A percentile compares a stretch with the other conserved stretches of the same genome.
Conservation (phyloP, 2,888 invertebrate genomes). For the Barypeithes pellucidus region DNA sequence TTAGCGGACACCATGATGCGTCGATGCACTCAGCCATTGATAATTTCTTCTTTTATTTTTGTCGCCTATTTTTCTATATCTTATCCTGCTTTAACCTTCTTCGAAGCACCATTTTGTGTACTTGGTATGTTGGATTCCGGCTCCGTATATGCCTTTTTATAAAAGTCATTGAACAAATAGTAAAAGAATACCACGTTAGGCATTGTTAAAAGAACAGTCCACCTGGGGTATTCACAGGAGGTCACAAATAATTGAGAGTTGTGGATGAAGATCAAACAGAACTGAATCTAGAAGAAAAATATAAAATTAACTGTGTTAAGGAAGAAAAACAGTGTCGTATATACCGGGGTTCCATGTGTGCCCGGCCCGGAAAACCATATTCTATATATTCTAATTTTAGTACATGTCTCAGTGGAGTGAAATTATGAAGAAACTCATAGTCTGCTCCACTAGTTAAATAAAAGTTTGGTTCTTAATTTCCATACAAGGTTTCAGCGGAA, state of each 20-base stretch:
- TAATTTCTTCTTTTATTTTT: background rate
- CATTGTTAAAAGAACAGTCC: conserved; percentile 87
- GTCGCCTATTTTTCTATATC: background rate
- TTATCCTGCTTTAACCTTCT: background rate
- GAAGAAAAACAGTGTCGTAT: too few relatives aligned
- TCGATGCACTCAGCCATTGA: too few relatives aligned
- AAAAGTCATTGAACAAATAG: conserved; percentile 93
- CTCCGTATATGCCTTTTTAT: conserved; percentile 80
- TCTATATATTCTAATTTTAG: too few relatives aligned
- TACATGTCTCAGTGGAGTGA: too few relatives aligned
- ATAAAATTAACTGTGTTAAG: too few relatives aligned
- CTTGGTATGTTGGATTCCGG: background rate
- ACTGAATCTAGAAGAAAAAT: conserved; percentile 83
- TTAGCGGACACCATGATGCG: too few relatives aligned
- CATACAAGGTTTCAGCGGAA: too few relatives aligned
- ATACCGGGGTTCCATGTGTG: too few relatives aligned
- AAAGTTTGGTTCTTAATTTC: too few relatives aligned
- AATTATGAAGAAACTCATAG: too few relatives aligned
- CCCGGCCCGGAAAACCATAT: too few relatives aligned
- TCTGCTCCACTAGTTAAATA: too few relatives aligned
- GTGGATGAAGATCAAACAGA: conserved; percentile 90
- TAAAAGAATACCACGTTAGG: conserved; percentile 95
- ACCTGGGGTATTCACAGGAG: conserved; percentile 91
- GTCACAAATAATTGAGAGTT: conserved; percentile 88
- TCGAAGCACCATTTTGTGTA: background rate